phyloP scores from a whole-genome alignment of 1,140 invertebrate species.

The Phthorimaea operculella region DNA sequence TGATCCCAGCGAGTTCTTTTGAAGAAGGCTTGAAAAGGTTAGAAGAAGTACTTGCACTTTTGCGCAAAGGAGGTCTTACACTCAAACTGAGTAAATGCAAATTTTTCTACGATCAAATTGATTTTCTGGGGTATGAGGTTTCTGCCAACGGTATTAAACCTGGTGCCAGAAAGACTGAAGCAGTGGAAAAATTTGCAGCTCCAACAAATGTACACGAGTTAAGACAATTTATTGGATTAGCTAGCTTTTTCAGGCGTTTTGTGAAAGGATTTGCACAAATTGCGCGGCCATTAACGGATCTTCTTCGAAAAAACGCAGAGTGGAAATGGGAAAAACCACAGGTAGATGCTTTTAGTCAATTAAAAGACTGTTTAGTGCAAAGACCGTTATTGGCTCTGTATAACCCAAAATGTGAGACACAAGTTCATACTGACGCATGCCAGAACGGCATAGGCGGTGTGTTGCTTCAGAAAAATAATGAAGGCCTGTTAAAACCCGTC shows the following conservation, averaged over 20 bases:
- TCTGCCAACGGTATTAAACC: not conserved
- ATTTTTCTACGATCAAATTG: not conserved
- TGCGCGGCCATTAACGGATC: not conserved
- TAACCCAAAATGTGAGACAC: no score
- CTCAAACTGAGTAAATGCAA: not conserved
- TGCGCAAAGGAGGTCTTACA: not conserved
- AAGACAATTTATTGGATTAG: not conserved
- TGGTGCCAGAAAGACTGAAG: not conserved
- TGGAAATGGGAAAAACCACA: no score
- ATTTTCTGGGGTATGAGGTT: not conserved
- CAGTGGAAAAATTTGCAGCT: not conserved
- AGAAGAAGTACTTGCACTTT: not conserved
- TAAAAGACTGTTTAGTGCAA: no score
- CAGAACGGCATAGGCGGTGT: no score
- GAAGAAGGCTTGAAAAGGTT: not conserved
- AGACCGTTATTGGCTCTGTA: no score
- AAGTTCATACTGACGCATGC: no score
- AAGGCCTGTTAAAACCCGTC: no score
- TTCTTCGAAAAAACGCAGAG: no score
- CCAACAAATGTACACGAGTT: not conserved
- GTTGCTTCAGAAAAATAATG: no score
- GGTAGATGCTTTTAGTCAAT: no score
- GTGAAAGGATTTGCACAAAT: not conserved
- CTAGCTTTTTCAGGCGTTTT: slow-evolving; percentile 1
- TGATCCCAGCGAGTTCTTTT: not conserved